These are phyloP conservation scores for Heteropelma amictum DNA, from an alignment of 2,888 invertebrate species.

Conservation along the genomic window DNA sequence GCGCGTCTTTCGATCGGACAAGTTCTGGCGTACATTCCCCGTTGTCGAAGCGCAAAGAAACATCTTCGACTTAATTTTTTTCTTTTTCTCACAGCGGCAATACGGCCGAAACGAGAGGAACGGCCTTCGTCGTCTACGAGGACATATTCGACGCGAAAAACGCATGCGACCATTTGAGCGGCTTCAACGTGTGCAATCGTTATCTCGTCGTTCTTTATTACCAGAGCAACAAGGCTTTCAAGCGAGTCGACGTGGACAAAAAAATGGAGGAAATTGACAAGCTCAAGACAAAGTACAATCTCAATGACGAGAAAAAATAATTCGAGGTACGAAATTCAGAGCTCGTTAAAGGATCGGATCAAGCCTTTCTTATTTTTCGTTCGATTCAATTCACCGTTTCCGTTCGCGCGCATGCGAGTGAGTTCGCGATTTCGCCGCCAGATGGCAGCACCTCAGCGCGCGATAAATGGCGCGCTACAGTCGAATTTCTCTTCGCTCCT, in stretches of 20 bases:
- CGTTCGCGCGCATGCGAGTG: too few species aligned
- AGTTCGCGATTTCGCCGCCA: neutral
- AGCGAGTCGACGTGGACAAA: slow-evolving; percentile 96
- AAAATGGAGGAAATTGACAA: slow-evolving; percentile 97
- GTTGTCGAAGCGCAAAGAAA: too few species aligned
- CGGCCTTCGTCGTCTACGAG: slow-evolving; percentile 99
- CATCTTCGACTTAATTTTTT: neutral
- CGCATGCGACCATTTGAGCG: slow-evolving; percentile 99
- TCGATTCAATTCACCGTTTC: too few species aligned
- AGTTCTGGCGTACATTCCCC: too few species aligned
- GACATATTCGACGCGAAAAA: slow-evolving; percentile 99
- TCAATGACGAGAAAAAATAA: slow-evolving; percentile 74
- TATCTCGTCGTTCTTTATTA: slow-evolving; percentile 99
- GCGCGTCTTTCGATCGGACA: too few species aligned
- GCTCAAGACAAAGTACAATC: slow-evolving; percentile 92
- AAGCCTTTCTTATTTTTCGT: too few species aligned
- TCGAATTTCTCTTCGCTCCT: too few species aligned
- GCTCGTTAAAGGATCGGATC: too few species aligned
- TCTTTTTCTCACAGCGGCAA: slow-evolving; percentile 84
- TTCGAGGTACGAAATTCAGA: neutral
- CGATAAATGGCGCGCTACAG: too few species aligned
- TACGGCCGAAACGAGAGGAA: slow-evolving; percentile 98
- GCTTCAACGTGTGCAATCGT: slow-evolving; percentile 99
- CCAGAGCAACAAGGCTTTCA: slow-evolving; percentile 97
- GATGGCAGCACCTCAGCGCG: neutral